Conservation (phyloP, 2,888 invertebrate genomes). For the Diloba caeruleocephala region DNA sequence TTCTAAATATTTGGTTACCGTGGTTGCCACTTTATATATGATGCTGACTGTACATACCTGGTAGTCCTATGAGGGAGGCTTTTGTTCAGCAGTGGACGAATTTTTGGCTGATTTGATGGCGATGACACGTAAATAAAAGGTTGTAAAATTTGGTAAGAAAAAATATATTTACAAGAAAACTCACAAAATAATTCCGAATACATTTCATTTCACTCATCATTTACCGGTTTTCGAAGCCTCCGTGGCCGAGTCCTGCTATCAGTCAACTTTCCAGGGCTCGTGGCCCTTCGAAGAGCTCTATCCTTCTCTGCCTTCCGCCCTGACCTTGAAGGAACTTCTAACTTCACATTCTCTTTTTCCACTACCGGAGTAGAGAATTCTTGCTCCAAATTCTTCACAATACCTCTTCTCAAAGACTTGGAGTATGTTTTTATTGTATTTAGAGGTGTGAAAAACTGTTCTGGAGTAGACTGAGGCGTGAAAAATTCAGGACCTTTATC, state of each 20-base stretch:
- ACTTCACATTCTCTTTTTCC: slow-evolving; percentile 17
- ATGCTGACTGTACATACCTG: too few species aligned
- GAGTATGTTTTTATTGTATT: slow-evolving; percentile 73
- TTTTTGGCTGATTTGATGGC: too few species aligned
- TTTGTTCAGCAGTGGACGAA: too few species aligned
- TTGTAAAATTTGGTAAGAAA: too few species aligned
- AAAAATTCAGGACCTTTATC: slow-evolving; percentile 58
- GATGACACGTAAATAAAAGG: too few species aligned
- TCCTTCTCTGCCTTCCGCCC: slow-evolving; percentile 39
- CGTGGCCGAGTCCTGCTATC: slow-evolving; percentile 50
- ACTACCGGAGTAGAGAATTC: slow-evolving; percentile 72
- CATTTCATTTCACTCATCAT: slow-evolving; percentile 37
- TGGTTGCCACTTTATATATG: too few species aligned
- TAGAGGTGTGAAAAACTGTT: slow-evolving; percentile 78
- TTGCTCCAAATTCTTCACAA: slow-evolving; percentile 77
- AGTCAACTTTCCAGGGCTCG: slow-evolving; percentile 74
- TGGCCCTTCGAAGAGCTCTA: slow-evolving; percentile 64
- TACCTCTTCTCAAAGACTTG: slow-evolving; percentile 61
- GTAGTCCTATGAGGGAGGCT: too few species aligned
- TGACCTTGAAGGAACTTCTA: slow-evolving; percentile 27
- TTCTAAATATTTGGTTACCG: too few species aligned
- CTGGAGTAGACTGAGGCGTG: slow-evolving; percentile 69
- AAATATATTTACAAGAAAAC: slow-evolving; percentile 1
- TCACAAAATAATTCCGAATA: slow-evolving; percentile 13
- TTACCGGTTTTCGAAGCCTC: slow-evolving; percentile 45